Conservation (phyloP, 2,797 vertebrate genomes). For the Simalia tracyae region DNA sequence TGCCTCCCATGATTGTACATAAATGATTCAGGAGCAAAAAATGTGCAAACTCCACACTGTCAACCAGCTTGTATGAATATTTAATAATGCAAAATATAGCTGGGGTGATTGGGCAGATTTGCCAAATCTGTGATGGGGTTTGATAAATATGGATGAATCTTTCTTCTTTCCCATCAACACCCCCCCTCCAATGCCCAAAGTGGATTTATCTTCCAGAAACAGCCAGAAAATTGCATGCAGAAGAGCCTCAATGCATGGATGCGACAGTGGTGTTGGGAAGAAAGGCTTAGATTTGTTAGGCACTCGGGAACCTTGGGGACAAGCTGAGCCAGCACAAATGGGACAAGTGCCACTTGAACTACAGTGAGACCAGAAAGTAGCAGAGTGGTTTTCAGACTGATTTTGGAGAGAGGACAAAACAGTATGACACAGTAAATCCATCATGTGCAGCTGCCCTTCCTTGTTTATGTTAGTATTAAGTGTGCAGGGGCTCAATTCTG, state of each 20-base stretch:
- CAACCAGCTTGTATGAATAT: constrained; percentile 75
- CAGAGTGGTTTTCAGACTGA: background rate
- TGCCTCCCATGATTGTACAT: constrained; percentile 55
- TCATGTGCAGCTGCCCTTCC: background rate
- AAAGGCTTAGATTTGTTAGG: constrained; percentile 19
- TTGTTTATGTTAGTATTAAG: background rate
- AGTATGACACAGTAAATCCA: background rate
- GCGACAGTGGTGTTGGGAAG: background rate
- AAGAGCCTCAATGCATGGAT: background rate
- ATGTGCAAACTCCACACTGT: constrained; percentile 76
- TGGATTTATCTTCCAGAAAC: constrained; percentile 13
- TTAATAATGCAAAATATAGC: constrained; percentile 81
- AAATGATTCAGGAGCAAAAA: constrained; percentile 73
- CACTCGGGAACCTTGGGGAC: background rate
- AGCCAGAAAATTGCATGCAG: background rate
- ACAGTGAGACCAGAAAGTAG: background rate
- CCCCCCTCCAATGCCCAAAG: constrained; percentile 61
- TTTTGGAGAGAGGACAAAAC: background rate
- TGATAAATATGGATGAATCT: constrained; percentile 83
- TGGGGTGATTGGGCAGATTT: constrained; percentile 76
- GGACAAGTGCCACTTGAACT: background rate
- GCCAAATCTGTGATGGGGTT: constrained; percentile 71
- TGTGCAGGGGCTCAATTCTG: background rate
- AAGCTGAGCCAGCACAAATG: background rate
- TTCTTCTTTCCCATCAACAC: constrained; percentile 59